Percentiles rank a stretch among this genome's conserved stretches.
phyloP scores from a whole-genome alignment of 1,140 invertebrate genomes.

The Bombus difficillimus region DNA sequence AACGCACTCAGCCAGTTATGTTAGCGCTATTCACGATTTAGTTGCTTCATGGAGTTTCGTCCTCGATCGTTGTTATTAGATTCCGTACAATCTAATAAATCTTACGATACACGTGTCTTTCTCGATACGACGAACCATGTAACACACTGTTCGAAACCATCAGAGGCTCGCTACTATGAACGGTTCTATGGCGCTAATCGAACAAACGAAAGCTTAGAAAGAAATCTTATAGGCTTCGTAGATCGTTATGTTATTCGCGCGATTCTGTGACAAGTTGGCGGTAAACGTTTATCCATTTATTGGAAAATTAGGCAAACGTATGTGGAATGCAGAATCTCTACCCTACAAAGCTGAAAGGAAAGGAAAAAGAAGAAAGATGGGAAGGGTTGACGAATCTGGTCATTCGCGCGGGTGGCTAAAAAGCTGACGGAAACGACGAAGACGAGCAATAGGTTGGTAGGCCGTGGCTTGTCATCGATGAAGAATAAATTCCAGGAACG shows the following conservation, averaged over 20 bases:
- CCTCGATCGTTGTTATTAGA: background rate
- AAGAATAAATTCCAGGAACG: conserved; percentile 67
- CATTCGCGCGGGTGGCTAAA: background rate
- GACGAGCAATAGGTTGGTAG: background rate
- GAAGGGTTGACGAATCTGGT: conserved; percentile 6
- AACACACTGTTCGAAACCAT: no score
- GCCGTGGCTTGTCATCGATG: conserved; percentile 48
- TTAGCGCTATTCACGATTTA: background rate
- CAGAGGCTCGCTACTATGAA: no score
- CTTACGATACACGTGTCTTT: no score
- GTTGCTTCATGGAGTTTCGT: background rate
- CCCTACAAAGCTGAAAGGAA: background rate
- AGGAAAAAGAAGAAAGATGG: background rate
- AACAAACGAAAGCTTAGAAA: no score
- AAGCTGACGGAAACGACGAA: background rate
- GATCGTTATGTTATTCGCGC: no score
- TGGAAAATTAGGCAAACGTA: no score
- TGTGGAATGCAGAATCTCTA: no score
- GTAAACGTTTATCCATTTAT: no score
- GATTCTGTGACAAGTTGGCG: no score
- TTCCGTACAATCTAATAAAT: background rate
- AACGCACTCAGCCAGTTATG: background rate
- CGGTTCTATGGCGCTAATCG: no score
- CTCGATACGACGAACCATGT: no score
- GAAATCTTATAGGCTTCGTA: no score